Evolutionary conservation across 2,888 invertebrate genomes (phyloP), one percentile per base, ranked within the genome.

Genomic region (Heliconius cydno): DNA sequence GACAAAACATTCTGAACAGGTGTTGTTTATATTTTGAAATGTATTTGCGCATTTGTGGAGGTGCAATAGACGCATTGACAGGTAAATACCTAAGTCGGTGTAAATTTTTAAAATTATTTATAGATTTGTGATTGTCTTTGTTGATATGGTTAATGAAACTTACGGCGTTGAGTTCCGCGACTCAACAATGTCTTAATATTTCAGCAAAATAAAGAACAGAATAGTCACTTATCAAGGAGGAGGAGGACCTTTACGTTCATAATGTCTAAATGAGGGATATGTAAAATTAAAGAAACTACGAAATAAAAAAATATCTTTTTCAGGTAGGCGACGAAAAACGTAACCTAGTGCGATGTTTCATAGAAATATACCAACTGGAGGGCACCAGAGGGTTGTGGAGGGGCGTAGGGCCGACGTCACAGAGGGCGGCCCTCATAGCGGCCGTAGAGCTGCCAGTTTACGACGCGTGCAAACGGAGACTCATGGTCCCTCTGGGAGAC

Each of bases 391-490:
- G 99, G 41, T 94, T 99, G 83, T 99, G 98, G 98, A 93, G 98
- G 96, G 99, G 99, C 83, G 98, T 98, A 81, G 97, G 97, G 38
- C 98, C 99, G 25, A 99, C 99, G 77, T 97, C 98, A 76, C 99
- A 99, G 94, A 96, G 99, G 88, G 99, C 99, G 60, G 98, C 98
- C 19, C 96, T 98, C 66, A 98, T 99, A 88, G 98, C 98, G 66
- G 98, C 98, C 22, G 98, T 99, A 71, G 99, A 99, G 95, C 95
- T 99, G 88, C 99, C 99, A 65, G 98, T 97, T 70, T 99, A 99
- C 94, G 99, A 99, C 95, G 97, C 97, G 85, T 97, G 97, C 92
- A 99, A 99, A 95, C 96, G 96, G 85, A 96, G 96, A 84, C 94
- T 98, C 81, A 94, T 96, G 90, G 95, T 93, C 28, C 85, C 96